phyloP scores from a whole-genome alignment of 2,113 vertebrate genomes.

The Coturnix japonica region DNA sequence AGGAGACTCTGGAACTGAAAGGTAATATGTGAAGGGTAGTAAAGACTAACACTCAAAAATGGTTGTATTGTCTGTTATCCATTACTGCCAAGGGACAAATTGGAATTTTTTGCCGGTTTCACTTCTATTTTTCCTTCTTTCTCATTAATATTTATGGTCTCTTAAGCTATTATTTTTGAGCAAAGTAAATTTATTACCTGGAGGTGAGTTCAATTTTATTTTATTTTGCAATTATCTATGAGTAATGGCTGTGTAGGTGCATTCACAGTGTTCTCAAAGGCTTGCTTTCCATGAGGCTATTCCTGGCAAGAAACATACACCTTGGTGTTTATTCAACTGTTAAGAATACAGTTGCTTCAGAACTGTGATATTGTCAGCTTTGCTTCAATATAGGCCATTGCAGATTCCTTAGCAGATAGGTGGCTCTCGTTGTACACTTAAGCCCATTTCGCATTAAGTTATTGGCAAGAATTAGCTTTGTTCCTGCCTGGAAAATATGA shows the following conservation, averaged over 20 bases:
- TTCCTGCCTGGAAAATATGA: neutral
- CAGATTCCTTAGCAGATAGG: neutral
- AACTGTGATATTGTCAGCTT: neutral
- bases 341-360: neutral
- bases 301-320: neutral
- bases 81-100: neutral
- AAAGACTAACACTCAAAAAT: neutral
- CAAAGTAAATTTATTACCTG: slow-evolving; percentile 3
- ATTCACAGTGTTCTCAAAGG: neutral
- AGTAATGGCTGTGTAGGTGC: slow-evolving; percentile 6
- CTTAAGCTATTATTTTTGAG: slow-evolving; percentile 8
- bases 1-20: neutral
- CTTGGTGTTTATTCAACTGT: neutral
- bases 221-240: neutral
- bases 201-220: neutral
- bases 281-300: neutral
- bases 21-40: neutral
- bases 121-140: neutral
- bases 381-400: neutral
- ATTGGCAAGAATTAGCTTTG: neutral
- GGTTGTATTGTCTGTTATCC: neutral
- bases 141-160: slow-evolving; percentile 29
- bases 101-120: neutral
- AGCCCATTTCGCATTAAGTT: neutral
- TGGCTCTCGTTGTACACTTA: neutral